phyloP scores from a whole-genome alignment of 2,888 invertebrate species.

The Eledone cirrhosa region DNA sequence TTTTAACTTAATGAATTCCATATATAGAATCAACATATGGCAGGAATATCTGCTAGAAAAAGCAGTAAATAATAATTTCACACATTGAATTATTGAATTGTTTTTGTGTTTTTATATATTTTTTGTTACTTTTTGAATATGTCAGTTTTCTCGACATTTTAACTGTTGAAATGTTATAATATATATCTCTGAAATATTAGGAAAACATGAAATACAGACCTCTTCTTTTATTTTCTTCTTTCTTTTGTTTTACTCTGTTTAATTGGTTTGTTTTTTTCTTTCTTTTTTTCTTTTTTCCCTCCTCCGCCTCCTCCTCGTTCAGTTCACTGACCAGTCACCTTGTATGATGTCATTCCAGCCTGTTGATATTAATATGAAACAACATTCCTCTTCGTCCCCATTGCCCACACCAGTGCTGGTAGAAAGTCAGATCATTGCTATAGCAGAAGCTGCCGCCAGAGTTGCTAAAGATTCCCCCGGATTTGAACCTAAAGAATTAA shows the following conservation, averaged over 20 bases:
- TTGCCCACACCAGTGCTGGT: conserved; percentile 70
- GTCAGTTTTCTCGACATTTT: too few relatives aligned
- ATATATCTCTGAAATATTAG: too few relatives aligned
- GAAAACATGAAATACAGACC: too few relatives aligned
- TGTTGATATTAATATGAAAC: conserved; percentile 27
- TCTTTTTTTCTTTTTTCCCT: background rate
- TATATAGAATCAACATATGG: too few relatives aligned
- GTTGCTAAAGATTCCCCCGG: conserved; percentile 85
- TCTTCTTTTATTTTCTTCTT: too few relatives aligned
- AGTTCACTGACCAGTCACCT: conserved; percentile 24
- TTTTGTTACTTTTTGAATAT: too few relatives aligned
- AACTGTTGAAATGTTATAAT: too few relatives aligned
- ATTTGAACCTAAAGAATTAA: conserved; percentile 86
- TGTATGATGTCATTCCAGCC: conserved; percentile 28
- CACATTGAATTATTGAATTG: too few relatives aligned
- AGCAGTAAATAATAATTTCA: too few relatives aligned
- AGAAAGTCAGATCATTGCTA: conserved; percentile 84
- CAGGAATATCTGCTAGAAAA: too few relatives aligned
- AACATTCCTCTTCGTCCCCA: conserved; percentile 42
- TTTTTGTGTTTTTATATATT: too few relatives aligned
- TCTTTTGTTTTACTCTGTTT: background rate
- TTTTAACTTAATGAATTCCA: too few relatives aligned
- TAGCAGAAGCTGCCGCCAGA: conserved; percentile 84
- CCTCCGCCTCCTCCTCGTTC: background rate
- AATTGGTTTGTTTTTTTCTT: background rate